A percentile compares a stretch with the other conserved stretches of the same genome.
phyloP scores from a whole-genome alignment of 2,113 vertebrate genomes.

The Apodemus sylvaticus region DNA sequence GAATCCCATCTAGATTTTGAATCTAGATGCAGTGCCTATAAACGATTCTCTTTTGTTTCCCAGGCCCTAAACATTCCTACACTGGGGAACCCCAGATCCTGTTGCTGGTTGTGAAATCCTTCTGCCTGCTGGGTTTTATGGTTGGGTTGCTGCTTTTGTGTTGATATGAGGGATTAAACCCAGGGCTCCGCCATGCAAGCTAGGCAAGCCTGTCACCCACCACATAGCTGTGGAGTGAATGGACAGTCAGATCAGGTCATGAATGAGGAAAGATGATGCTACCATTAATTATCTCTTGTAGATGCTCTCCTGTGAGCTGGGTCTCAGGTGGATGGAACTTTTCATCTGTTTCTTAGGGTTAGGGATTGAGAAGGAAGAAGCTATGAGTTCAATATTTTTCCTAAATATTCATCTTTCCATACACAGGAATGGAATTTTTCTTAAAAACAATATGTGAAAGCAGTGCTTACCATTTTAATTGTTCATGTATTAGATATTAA shows the following conservation, averaged over 20 bases:
- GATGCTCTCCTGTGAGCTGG: neutral
- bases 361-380: constrained; percentile 13
- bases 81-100: neutral
- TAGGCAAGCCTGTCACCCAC: neutral
- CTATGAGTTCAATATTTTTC: neutral
- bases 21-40: neutral
- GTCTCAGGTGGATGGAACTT: neutral
- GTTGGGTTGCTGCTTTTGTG: neutral
- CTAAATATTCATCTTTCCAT: neutral
- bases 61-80: neutral
- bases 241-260: neutral
- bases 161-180: too few relatives aligned
- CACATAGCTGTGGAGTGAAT: neutral
- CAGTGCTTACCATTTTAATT: constrained; percentile 22
- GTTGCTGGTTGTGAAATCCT: neutral
- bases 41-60: neutral
- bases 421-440: neutral
- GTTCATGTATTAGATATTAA: neutral
- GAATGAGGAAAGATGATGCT: neutral
- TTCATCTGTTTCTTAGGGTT: neutral
- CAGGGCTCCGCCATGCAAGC: neutral
- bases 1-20: neutral
- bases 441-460: neutral
- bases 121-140: neutral
- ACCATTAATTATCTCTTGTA: neutral